A percentile compares a stretch with the other conserved stretches of the same genome.
Evolutionary conservation across 2,888 invertebrate species (phyloP).

Genomic region (Sclerodermus sp.): DNA sequence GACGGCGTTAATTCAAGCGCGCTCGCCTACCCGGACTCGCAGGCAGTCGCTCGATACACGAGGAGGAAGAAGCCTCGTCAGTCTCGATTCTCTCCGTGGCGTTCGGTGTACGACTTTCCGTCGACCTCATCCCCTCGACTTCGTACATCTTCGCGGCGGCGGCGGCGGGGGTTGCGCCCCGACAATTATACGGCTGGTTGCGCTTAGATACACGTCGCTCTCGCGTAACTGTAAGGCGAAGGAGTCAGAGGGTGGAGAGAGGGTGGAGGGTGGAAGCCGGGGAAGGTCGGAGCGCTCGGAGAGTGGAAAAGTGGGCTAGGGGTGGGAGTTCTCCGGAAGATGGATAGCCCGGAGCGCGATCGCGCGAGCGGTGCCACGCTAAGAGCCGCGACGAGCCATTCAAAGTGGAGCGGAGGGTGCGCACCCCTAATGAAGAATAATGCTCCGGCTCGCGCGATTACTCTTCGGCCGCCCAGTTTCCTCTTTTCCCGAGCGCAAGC

Average conservation of each 20-base stretch:
- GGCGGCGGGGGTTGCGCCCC: too few species aligned
- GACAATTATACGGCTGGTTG: conserved; percentile 56
- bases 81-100: too few species aligned
- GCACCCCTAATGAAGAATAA: conserved; percentile 51
- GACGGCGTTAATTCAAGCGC: conserved; percentile 54
- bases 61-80: too few species aligned
- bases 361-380: conserved; percentile 40
- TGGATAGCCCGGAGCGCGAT: conserved; percentile 42
- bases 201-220: conserved; percentile 52
- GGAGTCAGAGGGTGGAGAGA: conserved; percentile 27
- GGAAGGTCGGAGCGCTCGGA: conserved; percentile 10
- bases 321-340: conserved; percentile 38
- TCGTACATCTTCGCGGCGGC: too few species aligned
- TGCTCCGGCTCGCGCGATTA: conserved; percentile 20
- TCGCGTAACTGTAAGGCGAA: conserved; percentile 51
- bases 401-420: conserved; percentile 41
- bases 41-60: conserved; percentile 48
- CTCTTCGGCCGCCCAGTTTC: neutral
- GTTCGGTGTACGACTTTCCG: too few species aligned
- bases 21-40: too few species aligned
- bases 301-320: conserved; percentile 13
- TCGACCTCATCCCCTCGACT: too few species aligned
- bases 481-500: too few species aligned
- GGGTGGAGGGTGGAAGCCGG: conserved; percentile 14
- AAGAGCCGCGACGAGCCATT: conserved; percentile 56